Percentiles rank a stretch among this genome's conserved stretches.
Conservation (phyloP, 1,140 invertebrate species). For the Hylyphantes graminicola region DNA sequence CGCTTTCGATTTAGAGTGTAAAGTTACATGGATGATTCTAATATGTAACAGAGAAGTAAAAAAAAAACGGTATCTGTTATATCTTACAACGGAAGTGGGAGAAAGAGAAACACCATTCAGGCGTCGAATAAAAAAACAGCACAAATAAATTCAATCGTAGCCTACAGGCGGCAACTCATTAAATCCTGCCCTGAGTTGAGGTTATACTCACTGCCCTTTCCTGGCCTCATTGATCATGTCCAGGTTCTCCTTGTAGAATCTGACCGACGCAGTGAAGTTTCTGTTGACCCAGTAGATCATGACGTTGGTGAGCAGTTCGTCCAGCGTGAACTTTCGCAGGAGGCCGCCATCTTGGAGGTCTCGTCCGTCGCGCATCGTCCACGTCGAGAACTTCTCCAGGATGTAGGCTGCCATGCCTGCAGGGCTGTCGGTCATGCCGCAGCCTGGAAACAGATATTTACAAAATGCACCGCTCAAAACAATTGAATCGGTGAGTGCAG, state of each 20-base stretch:
- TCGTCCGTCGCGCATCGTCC: conserved; percentile 46
- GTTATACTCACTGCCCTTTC: not conserved
- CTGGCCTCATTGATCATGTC: not conserved
- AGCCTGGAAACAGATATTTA: conserved; percentile 17
- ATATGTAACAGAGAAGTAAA: no score
- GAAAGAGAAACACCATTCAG: no score
- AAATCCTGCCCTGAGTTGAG: no score
- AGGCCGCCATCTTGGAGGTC: conserved; percentile 78
- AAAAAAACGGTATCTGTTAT: no score
- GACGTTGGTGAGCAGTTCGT: conserved; percentile 86
- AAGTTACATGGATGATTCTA: no score
- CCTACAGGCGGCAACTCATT: no score
- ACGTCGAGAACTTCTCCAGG: conserved; percentile 83
- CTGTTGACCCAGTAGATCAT: conserved; percentile 88
- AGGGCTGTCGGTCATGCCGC: conserved; percentile 15
- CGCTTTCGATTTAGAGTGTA: no score
- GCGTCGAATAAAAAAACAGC: no score
- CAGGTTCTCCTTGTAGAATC: conserved; percentile 78
- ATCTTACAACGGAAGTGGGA: no score
- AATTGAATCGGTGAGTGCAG: no score
- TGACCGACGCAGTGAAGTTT: conserved; percentile 79
- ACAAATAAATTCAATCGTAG: no score
- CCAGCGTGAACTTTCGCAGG: conserved; percentile 73
- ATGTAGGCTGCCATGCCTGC: conserved; percentile 66
- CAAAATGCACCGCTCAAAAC: no score